phyloP scores from a whole-genome alignment of 2,888 invertebrate genomes.

The Galeopsomyia nigrocyanea region DNA sequence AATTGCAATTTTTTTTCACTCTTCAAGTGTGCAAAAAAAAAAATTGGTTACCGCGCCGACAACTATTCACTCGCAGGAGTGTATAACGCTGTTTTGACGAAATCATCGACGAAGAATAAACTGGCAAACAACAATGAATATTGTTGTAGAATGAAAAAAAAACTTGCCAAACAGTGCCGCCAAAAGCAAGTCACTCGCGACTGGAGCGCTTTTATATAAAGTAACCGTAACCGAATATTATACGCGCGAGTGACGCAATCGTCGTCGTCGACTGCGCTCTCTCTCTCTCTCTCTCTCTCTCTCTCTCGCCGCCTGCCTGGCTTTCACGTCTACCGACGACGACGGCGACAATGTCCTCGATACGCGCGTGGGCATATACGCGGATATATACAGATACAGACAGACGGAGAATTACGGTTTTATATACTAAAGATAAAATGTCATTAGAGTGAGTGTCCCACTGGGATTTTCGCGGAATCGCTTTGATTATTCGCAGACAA shows the following conservation, averaged over 20 bases:
- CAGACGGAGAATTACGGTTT: not conserved
- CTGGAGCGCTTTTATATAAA: conserved; percentile 46
- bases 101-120: too few species aligned
- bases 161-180: not conserved
- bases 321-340: not conserved
- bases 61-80: too few species aligned
- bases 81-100: too few species aligned
- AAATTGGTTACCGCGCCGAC: too few species aligned
- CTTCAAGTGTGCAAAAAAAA: too few species aligned
- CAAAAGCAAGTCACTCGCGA: conserved; percentile 44
- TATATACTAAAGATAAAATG: too few species aligned
- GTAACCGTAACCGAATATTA: conserved; percentile 48
- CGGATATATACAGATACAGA: not conserved
- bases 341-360: conserved; percentile 18
- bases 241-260: conserved; percentile 46
- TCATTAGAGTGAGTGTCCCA: too few species aligned
- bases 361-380: conserved; percentile 7
- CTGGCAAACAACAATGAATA: too few species aligned
- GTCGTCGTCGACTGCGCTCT: conserved; percentile 49
- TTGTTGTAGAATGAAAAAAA: too few species aligned
- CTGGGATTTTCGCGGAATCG: too few species aligned
- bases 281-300: conserved; percentile 45
- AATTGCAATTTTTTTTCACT: too few species aligned
- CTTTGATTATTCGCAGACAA: too few species aligned
- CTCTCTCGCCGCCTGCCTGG: conserved; percentile 14